Conservation (phyloP, 2,888 invertebrate genomes). For the Luperina testacea region DNA sequence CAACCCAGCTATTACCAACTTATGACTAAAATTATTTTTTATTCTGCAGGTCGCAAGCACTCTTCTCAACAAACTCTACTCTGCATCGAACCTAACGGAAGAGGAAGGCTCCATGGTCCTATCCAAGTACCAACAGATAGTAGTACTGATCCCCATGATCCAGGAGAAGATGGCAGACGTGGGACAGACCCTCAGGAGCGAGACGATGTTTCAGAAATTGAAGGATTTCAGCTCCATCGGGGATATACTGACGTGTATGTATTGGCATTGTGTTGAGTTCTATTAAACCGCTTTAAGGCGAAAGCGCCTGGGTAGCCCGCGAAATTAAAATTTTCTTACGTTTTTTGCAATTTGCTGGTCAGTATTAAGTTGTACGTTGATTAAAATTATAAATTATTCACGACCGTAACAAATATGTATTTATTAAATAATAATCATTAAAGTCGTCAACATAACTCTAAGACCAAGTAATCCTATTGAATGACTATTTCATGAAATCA, state of each 20-base stretch:
- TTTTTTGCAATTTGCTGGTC: too few relatives aligned
- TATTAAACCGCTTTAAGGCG: background rate
- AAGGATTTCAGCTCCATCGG: conserved; percentile 76
- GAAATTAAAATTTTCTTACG: too few relatives aligned
- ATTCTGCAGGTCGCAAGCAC: conserved; percentile 81
- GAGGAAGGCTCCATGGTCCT: conserved; percentile 84
- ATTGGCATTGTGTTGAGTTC: background rate
- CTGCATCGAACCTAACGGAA: conserved; percentile 86
- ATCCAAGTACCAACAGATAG: conserved; percentile 81
- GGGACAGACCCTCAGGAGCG: conserved; percentile 74
- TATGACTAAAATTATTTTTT: background rate
- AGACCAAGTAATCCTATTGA: too few relatives aligned
- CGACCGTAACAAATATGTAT: too few relatives aligned
- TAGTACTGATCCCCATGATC: conserved; percentile 83
- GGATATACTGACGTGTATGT: conserved; percentile 78
- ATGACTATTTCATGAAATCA: too few relatives aligned
- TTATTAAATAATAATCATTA: too few relatives aligned
- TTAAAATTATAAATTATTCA: too few relatives aligned
- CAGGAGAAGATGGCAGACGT: conserved; percentile 77
- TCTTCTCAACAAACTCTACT: conserved; percentile 85
- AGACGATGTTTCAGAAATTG: conserved; percentile 79
- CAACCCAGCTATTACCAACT: too few relatives aligned
- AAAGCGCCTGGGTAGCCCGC: too few relatives aligned
- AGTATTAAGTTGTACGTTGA: too few relatives aligned
- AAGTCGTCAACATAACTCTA: too few relatives aligned